Evolutionary conservation across 2,888 invertebrate genomes (phyloP).

Genomic region (Tethea ocularis): DNA sequence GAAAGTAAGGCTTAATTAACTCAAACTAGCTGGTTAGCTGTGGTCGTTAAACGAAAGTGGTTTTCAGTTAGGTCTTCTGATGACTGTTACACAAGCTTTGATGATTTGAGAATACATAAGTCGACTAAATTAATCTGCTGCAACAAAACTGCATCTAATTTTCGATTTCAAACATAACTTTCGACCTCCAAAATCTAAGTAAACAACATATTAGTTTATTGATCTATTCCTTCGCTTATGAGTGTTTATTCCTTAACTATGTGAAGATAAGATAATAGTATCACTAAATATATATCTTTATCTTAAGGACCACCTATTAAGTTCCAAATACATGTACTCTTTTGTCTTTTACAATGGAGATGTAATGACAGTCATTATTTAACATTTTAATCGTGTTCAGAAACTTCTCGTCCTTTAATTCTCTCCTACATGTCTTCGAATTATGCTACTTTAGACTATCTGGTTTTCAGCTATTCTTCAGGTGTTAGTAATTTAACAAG

Average conservation of each 20-base stretch:
- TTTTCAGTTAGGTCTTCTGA: neutral
- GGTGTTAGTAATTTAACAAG: too few species aligned
- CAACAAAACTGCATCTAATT: neutral
- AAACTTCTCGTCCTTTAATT: too few species aligned
- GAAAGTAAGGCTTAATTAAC: constrained; percentile 4
- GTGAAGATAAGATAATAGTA: neutral
- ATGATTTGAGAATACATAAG: constrained; percentile 1
- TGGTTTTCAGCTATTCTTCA: too few species aligned
- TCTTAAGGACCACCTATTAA: neutral
- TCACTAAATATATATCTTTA: neutral
- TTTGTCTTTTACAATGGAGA: neutral
- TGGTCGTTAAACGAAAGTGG: constrained; percentile 2
- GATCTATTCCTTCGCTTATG: neutral
- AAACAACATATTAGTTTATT: neutral
- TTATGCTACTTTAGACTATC: too few species aligned
- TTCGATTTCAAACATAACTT: neutral
- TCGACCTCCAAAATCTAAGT: neutral
- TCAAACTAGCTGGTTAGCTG: neutral
- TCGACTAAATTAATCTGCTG: neutral
- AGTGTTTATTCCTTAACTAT: neutral
- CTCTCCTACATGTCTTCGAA: too few species aligned
- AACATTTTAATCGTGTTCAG: too few species aligned
- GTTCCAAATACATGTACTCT: too few species aligned
- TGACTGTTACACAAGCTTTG: neutral
- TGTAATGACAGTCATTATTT: neutral